phyloP scores from a whole-genome alignment of 2,888 invertebrate genomes.

The Diabrotica balteata region DNA sequence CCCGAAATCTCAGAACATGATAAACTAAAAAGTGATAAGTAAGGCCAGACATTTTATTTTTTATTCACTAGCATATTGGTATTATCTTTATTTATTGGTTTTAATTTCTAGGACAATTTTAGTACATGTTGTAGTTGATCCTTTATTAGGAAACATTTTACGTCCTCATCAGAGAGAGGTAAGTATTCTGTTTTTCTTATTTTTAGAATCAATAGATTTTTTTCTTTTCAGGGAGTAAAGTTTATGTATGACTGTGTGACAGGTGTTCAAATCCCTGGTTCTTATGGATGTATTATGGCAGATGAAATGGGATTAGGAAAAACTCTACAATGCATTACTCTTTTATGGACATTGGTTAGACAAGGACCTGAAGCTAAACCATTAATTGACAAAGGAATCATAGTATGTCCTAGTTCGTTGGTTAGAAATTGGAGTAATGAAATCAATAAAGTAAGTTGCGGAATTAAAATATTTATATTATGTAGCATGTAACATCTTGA shows the following conservation, averaged over 20 bases:
- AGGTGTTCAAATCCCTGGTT: constrained; percentile 84
- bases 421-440: constrained; percentile 99
- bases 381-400: constrained; percentile 88
- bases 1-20: constrained; percentile 87
- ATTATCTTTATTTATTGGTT: neutral
- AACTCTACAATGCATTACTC: constrained; percentile 95
- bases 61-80: neutral
- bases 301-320: constrained; percentile 99
- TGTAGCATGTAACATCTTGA: neutral
- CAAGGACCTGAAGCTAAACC: constrained; percentile 94
- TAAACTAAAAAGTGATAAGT: constrained; percentile 79
- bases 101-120: constrained; percentile 63
- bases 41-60: constrained; percentile 14
- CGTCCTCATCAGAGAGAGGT: constrained; percentile 96
- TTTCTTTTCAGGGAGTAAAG: constrained; percentile 78
- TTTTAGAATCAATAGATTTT: neutral
- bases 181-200: constrained; percentile 21
- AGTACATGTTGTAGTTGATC: constrained; percentile 98
- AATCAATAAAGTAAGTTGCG: constrained; percentile 73
- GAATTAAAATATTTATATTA: neutral
- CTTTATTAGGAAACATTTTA: constrained; percentile 84
- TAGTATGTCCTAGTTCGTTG: constrained; percentile 96
- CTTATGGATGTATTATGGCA: constrained; percentile 98
- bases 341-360: constrained; percentile 91
- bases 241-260: constrained; percentile 99